Percentiles rank a stretch among this genome's conserved stretches.
Conservation (phyloP, 2,113 vertebrate species). For the Chinchilla lanigera region DNA sequence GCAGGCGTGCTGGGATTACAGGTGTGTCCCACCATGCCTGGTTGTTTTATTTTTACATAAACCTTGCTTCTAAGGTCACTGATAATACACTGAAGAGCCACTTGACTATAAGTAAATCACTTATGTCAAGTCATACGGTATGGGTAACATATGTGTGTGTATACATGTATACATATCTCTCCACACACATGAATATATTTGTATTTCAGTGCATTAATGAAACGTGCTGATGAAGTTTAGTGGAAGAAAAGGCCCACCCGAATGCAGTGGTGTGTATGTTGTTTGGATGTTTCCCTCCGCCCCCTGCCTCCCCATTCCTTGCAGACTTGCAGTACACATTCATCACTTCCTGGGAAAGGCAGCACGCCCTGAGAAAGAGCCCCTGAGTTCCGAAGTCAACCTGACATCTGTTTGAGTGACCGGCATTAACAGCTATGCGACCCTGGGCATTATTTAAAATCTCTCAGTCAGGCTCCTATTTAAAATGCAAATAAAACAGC, state of each 20-base stretch:
- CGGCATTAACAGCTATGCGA: not conserved
- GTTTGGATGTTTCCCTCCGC: not conserved
- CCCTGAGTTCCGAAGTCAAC: not conserved
- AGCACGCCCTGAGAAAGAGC: not conserved
- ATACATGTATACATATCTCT: not conserved
- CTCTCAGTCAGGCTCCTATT: conserved; percentile 17
- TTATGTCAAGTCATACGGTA: not conserved
- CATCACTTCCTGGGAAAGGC: not conserved
- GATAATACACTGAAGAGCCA: conserved; percentile 6
- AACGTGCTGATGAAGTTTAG: not conserved
- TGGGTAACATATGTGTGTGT: not conserved
- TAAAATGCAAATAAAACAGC: conserved; percentile 53
- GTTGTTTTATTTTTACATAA: not conserved
- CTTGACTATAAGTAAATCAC: not conserved
- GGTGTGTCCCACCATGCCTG: not conserved
- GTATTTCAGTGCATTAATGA: not conserved
- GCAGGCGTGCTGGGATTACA: not conserved
- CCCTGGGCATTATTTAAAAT: conserved; percentile 39
- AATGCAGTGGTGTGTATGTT: not conserved
- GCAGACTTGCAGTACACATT: not conserved
- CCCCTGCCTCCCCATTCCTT: no score
- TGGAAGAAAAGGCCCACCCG: not conserved
- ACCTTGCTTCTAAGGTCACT: conserved; percentile 23
- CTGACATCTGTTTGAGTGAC: not conserved
- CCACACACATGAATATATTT: not conserved